Evolutionary conservation across 30 jellyfish, hydroid and myxozoan genomes (phyloP), one percentile per base, ranked within the genome.

Genomic region (Haliclystus octoradiatus): DNA sequence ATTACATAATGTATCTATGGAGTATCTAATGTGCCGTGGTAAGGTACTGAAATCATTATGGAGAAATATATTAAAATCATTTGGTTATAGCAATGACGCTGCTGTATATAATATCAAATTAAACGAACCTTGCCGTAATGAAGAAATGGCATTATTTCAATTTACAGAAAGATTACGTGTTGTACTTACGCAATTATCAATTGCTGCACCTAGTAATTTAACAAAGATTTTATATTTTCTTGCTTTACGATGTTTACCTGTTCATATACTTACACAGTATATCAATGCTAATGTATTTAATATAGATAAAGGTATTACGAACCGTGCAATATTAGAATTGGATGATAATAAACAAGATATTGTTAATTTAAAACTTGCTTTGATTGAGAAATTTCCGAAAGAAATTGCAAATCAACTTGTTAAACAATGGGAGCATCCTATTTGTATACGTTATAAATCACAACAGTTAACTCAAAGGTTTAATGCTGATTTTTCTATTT

Each of bases 191-290:
- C 84, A 85, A 73, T 72, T 85, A 31, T 72, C 84, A 35, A 70
- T 60, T 57, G 93, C 93, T 1, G 82, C 46, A 30, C 77, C 77
- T 62, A 53, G 71, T 28, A 76, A 75, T 28, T 68, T 85, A 92
- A 81, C 40, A 19, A 71, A 66, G 33, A 66, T 79, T 1, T 72
- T 79, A 29, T 26, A 61, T 7, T 68, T 81, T 0, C 80, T 85
- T 22, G 94, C 81, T 26, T 78, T 72, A 62, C 90, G 96, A 0
- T 85, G 92, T 66, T 65, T 85, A 26, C 92, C 94, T 0, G 22
- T 25, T 31, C 85, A 78, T 57, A 46, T 77, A 50, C 79, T 85
- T 63, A 26, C 65, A 83, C 93, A 79, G 50, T 85, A 85, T 50
- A 14, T 85, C n/a, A 62, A 76, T 31, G 92, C 86, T 2, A 31